Base-by-base conservation (phyloP, 2,888 invertebrate genomes). In the Tiliacea citrago region DNA sequence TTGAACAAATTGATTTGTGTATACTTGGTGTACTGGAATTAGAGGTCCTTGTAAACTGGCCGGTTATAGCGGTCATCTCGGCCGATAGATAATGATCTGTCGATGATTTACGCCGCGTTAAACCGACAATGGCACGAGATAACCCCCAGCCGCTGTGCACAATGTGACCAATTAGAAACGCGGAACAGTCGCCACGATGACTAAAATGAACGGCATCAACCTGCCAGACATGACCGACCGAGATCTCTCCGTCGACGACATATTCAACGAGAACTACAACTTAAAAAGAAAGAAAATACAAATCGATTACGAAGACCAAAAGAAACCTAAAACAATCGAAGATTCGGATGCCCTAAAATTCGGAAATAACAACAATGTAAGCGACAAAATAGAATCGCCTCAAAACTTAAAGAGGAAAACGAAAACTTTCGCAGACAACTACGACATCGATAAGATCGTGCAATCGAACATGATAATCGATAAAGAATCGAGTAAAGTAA, bases 91-190 rank as follows among this genome's bases (percentile, higher is more conserved):
- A 96, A 95, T 95, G 93, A 96, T 96, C 96, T 93, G 90, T 91
- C 92, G 94, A 96, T 95, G 95, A 96, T 96, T 95, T 96, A 95
- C 95, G 94, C 95, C 91, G 92, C 90, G 94, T 94, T 95, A 95
- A 94, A 94, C 92, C 91, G 94, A 96, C 95, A 96, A 96, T 95
- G 91, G 93, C 89, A 83, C 84, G 74, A 91, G 93, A 94, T 95
- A 94, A 93, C 94, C 93, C 90, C 93, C 91, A 83, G 89, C 86
- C 83, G 89, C 77, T 89, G 84, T 84, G 88, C 88, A 94, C 96
- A 95, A 95, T 95, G 94, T 93, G 93, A 95, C 92, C 95, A 96
- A 96, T 96, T 96, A 96, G 93, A 92, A 90, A 82, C 84, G 82
- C 83, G 84, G 83, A 81, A 83, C 79, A 84, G 77, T 88, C 82